Conservation (phyloP, 2,888 invertebrate species). For the Ypsolopha scabrella region DNA sequence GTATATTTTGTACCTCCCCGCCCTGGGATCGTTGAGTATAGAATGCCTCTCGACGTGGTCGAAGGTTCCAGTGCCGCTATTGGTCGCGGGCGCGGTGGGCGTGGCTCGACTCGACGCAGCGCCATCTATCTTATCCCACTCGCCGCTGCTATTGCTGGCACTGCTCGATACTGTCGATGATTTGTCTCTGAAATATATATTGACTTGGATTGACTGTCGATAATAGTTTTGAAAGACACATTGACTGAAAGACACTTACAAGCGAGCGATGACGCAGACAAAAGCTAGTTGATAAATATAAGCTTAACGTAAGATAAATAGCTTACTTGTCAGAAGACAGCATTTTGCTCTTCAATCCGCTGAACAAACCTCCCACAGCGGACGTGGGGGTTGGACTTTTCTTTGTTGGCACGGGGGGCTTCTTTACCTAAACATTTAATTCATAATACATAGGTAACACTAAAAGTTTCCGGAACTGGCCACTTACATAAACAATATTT, state of each 20-base stretch:
- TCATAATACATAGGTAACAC: not conserved
- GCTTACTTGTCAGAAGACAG: slow-evolving; percentile 36
- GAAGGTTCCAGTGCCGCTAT: slow-evolving; percentile 44
- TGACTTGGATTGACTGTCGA: not conserved
- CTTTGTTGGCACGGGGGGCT: slow-evolving; percentile 76
- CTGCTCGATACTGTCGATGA: slow-evolving; percentile 28
- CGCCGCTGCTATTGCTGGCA: slow-evolving; percentile 45
- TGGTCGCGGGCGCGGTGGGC: slow-evolving; percentile 12
- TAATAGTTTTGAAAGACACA: not conserved
- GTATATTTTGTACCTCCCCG: slow-evolving; percentile 47
- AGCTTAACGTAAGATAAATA: not conserved
- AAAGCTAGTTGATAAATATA: not conserved
- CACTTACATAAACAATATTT: too few relatives aligned
- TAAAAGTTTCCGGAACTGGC: too few relatives aligned
- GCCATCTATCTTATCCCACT: slow-evolving; percentile 48
- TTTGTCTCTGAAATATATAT: slow-evolving; percentile 35
- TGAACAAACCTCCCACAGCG: slow-evolving; percentile 65
- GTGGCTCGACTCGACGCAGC: slow-evolving; percentile 20
- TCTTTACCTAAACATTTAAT: slow-evolving; percentile 42
- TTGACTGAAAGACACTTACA: not conserved
- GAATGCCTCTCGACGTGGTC: slow-evolving; percentile 76
- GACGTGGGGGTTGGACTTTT: slow-evolving; percentile 73
- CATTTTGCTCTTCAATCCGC: slow-evolving; percentile 73
- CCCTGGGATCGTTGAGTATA: slow-evolving; percentile 75
- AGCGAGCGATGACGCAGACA: not conserved